Evolutionary conservation across 2,113 vertebrate species (phyloP).

Genomic region (Ciconia stormi): DNA sequence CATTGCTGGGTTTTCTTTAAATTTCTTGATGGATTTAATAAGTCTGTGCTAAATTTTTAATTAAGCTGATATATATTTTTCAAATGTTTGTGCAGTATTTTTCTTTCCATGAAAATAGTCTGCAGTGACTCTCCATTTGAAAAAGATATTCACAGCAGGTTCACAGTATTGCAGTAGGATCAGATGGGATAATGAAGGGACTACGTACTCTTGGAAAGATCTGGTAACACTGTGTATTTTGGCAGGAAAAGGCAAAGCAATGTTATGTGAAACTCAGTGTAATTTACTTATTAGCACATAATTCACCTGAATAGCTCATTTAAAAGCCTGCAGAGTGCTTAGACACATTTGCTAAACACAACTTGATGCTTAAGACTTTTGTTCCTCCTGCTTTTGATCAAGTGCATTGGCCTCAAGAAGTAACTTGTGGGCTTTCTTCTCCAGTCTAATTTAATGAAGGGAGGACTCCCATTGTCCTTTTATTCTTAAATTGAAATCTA

Average conservation of each 20-base stretch:
- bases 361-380: neutral
- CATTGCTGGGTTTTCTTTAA: conserved; percentile 9
- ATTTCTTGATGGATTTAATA: conserved; percentile 1
- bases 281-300: conserved; percentile 1
- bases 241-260: neutral
- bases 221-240: neutral
- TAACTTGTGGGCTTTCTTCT: neutral
- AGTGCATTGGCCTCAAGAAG: neutral
- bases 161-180: neutral
- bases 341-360: neutral
- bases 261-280: neutral
- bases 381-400: neutral
- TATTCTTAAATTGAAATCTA: neutral
- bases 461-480: neutral
- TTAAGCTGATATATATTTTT: neutral
- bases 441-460: neutral
- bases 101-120: neutral
- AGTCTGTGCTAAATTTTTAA: neutral
- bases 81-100: neutral
- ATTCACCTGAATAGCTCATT: neutral
- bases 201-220: neutral
- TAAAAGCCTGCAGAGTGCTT: neutral
- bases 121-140: neutral
- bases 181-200: neutral
- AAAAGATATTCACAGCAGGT: neutral